Evolutionary conservation across 1,140 invertebrate genomes (phyloP).

Genomic region (Diploscapter pachys): DNA sequence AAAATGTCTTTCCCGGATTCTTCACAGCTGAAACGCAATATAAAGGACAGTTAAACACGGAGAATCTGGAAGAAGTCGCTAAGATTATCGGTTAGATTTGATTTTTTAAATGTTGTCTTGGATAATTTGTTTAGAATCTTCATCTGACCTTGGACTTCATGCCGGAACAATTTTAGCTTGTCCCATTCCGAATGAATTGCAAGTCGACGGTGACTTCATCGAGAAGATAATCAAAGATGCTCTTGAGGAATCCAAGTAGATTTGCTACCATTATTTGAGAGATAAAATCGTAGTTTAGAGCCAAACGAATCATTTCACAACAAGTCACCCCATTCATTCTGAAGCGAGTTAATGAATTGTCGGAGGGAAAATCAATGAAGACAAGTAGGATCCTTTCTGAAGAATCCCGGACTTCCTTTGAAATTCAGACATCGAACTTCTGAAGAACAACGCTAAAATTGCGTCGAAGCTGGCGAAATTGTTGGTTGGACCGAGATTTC

Average conservation of each 20-base stretch:
- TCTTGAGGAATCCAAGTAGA: conserved; percentile 66
- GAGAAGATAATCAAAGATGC: conserved; percentile 73
- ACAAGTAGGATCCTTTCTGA: conserved; percentile 67
- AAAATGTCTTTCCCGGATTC: conserved; percentile 76
- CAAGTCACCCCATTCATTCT: conserved; percentile 88
- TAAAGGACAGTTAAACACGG: conserved; percentile 71
- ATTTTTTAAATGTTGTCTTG: conserved; percentile 5
- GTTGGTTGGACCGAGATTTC: conserved; percentile 56
- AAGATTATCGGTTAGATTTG: conserved; percentile 65
- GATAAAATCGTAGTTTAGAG: conserved; percentile 48
- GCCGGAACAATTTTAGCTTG: conserved; percentile 85
- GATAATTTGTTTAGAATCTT: conserved; percentile 45
- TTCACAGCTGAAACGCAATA: conserved; percentile 73
- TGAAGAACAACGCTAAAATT: conserved; percentile 84
- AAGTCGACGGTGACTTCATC: conserved; percentile 64
- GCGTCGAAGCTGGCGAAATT: conserved; percentile 77
- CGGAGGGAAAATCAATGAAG: conserved; percentile 74
- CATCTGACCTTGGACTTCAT: conserved; percentile 67
- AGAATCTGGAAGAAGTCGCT: conserved; percentile 70
- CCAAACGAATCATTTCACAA: conserved; percentile 72
- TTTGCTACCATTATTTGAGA: conserved; percentile 12
- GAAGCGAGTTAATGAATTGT: conserved; percentile 72
- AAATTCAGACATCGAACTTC: conserved; percentile 75
- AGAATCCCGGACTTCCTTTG: neutral
- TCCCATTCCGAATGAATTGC: conserved; percentile 74